Base-by-base conservation (phyloP, 2,888 invertebrate genomes). In the Amphipoea lucens region DNA sequence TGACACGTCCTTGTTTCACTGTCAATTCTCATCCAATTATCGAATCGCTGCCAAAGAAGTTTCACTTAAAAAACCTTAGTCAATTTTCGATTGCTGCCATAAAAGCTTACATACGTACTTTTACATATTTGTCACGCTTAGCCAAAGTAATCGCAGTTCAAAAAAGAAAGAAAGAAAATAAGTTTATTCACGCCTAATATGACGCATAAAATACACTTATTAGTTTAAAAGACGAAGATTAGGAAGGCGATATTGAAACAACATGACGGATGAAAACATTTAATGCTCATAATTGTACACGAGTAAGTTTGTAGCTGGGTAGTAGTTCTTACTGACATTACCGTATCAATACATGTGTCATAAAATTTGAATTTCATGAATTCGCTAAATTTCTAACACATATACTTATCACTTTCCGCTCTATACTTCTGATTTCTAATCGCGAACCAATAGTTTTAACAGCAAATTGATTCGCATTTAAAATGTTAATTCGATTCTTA, bases 401-500 rank as follows among this genome's bases (percentile, higher is more conserved):
- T 23, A 40, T 5, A 12, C 2, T 40, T 51, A 23, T 67, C 45
- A 45, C 40, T 5, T 11, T 62, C 2, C 4, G 0, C 23, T 23
- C 4, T 4, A 23, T 2, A 17, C 17, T 74, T 29, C 29, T 29
- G 5, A 80, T 73, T 71, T 48, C 1, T 40, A 68, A 84, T 91
- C 92, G 92, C 91, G 89, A 90, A 89, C 80, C 63, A 48, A 68
- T 86, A 84, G 93, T 92, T 87, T 36, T n/a, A 29, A 20, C 51
- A 78, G 79, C 88, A 91, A 93, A 94, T 94, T 93, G 91, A 93
- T 92, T 94, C 92, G 90, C 93, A 92, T 94, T 94, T 92, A 91
- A 94, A 94, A 96, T 95, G 93, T 92, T 95, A 95, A 96, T 95
- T 93, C 90, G 87, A 91, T 92, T 89, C 87, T 85, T 82, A 87